Evolutionary conservation across 2,888 invertebrate genomes (phyloP), one percentile per base, ranked within the genome.

Genomic region (Melanargia galathea): DNA sequence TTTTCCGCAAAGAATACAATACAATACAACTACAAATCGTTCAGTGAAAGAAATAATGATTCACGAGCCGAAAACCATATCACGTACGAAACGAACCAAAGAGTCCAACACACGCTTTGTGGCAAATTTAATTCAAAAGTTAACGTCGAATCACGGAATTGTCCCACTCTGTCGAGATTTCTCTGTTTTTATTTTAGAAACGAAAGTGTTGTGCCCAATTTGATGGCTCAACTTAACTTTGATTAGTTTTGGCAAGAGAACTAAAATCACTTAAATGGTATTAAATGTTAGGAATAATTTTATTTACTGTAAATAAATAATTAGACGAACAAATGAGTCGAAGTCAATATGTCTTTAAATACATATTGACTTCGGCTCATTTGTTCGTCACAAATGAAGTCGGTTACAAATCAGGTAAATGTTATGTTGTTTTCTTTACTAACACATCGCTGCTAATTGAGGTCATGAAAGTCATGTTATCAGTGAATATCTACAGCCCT

Each of bases 31-130:
- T 22, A 11, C 16, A 43, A 26, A 16, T 26, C 40, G 24, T 24
- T 20, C 6, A 35, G 52, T n/a, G 24, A n/a, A 48, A 26, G 43
- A 5, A 55, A 16, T 43, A 43, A 43, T 22, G 11, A 26, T 49
- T 49, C 51, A 20, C 68, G 51, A 11, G 61, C 64, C 56, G 67
- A 75, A 76, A 83, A 77, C 70, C 83, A 71, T 77, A 81, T 79
- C 88, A 88, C 86, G 86, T 84, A 79, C 78, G 62, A 70, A 65
- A 68, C 78, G 82, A 81, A 82, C 82, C 75, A 69, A 79, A 82
- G 79, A 75, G 64, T 71, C 71, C 71, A 66, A 72, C 71, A 73
- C 75, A 73, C 67, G 64, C 64, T 71, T 73, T 75, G 75, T 72
- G 70, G 74, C 74, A 71, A 75, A 75, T 75, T 76, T 75, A 74